Percentiles rank a stretch among this genome's conserved stretches.
Evolutionary conservation across 1,140 invertebrate genomes (phyloP).

Genomic region (Leptonema lineaticorne): DNA sequence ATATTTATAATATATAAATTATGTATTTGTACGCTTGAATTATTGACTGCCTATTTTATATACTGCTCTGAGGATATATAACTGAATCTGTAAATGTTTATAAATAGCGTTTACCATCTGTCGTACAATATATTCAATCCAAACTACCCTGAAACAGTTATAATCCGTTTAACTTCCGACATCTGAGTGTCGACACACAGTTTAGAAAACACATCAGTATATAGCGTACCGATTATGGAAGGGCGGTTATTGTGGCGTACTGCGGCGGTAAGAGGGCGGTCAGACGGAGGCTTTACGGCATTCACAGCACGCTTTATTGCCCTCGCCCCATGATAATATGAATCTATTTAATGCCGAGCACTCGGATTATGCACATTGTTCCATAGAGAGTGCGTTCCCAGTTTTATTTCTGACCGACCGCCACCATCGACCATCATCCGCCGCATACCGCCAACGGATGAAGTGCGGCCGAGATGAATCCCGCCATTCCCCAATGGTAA

Average conservation of each 20-base stretch:
- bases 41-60: too few species aligned
- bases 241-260: too few species aligned
- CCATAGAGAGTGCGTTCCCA: neutral
- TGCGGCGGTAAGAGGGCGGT: neutral
- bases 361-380: conserved; percentile 30
- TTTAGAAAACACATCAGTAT: neutral
- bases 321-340: conserved; percentile 31
- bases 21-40: too few species aligned
- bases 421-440: too few species aligned
- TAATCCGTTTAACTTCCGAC: neutral
- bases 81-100: neutral
- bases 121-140: neutral
- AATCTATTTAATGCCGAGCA: conserved; percentile 33
- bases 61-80: too few species aligned
- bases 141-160: neutral
- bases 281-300: conserved; percentile 24
- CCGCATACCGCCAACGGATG: too few species aligned
- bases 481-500: too few species aligned
- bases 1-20: too few species aligned
- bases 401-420: neutral
- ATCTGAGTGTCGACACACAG: too few species aligned
- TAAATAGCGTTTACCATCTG: neutral
- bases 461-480: too few species aligned
- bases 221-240: neutral
- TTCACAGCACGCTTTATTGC: conserved; percentile 34